These are phyloP conservation scores for Probaryconus sp. DNA, from an alignment of 1,140 invertebrate genomes.

Conservation along the genomic window DNA sequence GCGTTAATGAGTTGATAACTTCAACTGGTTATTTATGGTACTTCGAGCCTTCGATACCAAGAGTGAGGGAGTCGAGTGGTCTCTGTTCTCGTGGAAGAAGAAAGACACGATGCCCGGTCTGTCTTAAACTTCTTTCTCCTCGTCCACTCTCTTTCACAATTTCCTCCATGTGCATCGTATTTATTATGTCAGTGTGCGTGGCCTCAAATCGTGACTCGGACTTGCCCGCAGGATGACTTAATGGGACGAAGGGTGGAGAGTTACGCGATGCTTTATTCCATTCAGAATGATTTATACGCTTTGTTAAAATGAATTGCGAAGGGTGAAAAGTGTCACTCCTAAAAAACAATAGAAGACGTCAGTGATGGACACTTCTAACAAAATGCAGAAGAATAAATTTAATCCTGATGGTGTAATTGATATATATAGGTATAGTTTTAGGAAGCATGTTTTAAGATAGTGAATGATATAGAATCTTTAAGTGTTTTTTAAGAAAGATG, in stretches of 20 bases:
- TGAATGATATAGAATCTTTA: too few relatives aligned
- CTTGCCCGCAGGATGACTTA: conserved; percentile 26
- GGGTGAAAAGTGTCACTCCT: conserved; percentile 44
- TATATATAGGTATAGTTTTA: too few relatives aligned
- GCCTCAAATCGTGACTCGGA: conserved; percentile 20
- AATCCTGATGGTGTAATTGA: too few relatives aligned
- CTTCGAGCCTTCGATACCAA: neutral
- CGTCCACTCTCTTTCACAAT: neutral
- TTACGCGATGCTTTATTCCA: conserved; percentile 38
- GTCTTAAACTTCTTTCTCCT: conserved; percentile 3
- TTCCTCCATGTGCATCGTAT: conserved; percentile 4
- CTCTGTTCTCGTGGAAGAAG: neutral
- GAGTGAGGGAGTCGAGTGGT: neutral
- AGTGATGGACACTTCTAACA: conserved; percentile 1
- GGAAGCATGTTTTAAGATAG: too few relatives aligned
- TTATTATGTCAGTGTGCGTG: conserved; percentile 12
- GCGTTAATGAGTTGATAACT: conserved; percentile 21
- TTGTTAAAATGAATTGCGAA: conserved; percentile 32
- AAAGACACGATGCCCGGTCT: neutral
- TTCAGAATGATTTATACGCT: conserved; percentile 40
- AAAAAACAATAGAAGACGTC: conserved; percentile 24
- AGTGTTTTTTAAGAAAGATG: too few relatives aligned
- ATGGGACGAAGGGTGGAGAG: conserved; percentile 20
- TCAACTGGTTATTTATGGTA: conserved; percentile 2
- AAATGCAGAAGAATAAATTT: conserved; percentile 5